Evolutionary conservation across 2,888 invertebrate genomes (phyloP), one percentile per base, ranked within the genome.

Genomic region (Ceratothoa steindachneri): DNA sequence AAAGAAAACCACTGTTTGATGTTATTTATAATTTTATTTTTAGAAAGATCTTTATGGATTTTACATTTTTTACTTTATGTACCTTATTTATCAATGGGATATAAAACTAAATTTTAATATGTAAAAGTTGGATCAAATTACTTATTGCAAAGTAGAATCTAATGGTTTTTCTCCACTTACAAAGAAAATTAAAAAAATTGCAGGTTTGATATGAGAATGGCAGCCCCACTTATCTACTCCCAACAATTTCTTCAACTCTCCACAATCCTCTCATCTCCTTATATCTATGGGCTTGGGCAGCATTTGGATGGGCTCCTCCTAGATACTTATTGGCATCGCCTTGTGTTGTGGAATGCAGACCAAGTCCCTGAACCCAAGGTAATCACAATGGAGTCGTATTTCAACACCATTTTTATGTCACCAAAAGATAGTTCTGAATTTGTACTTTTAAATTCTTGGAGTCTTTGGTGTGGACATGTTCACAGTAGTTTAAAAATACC

Each of bases 271-370:
- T 88, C 90, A 0, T 88, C 90, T 0, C 84, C 86, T 28, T 84
- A 85, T 80, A 85, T 93, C 77, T 93, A 91, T 83, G 93, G 93
- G 0, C 84, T 93, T 28, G 93, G 92, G 0, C 91, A 92, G 83
- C 89, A 90, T 80, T 86, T 89, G 69, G 87, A 88, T 0, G 83
- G 86, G 28, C 87, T 93, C 77, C 85, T 87, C 81, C 85, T 90
- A 69, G 87, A 88, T 66, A 87, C 88, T 28, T 86, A 89, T 79
- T 92, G 92, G 92, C 87, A 89, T 72, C 87, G 87, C 0, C 87
- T 89, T 69, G 89, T 91, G 0, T 83, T 92, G 75, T 92, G 90
- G 82, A 91, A 90, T 81, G 87, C 88, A 74, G 92, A 92, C 82
- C 84, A 87, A 65, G 84, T 87, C 22, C 92, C 92, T 0, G 82